Base-by-base conservation (phyloP, 1,140 invertebrate species). In the Sycophila sp. region DNA sequence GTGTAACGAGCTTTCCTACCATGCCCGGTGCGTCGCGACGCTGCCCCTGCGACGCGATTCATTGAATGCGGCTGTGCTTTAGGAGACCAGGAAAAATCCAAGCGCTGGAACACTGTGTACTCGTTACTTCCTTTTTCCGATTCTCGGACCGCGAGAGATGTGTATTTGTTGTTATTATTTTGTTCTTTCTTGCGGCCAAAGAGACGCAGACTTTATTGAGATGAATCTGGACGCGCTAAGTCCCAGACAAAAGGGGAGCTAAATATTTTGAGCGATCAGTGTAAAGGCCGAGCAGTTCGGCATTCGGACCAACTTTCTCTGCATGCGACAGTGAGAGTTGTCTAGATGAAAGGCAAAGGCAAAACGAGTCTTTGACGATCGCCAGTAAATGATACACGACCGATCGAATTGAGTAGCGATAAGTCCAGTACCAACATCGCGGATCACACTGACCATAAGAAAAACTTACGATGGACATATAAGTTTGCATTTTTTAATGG, bases 401-500 rank as follows among this genome's bases (percentile, higher is more conserved):
- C 42, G 32, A 26, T 51, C 30, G 13, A 51, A 36, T 15, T n/a
- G n/a, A n/a, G n/a, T n/a, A n/a, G n/a, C n/a, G n/a, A n/a, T n/a
- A n/a, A n/a, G n/a, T n/a, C n/a, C n/a, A n/a, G n/a, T n/a, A n/a
- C n/a, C n/a, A n/a, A n/a, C n/a, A n/a, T n/a, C n/a, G n/a, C n/a
- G n/a, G n/a, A n/a, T n/a, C n/a, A n/a, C n/a, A n/a, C 58, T 68
- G 55, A 47, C 22, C 49, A 34, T 38, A 53, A 36, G 15, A 19
- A 49, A 26, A 30, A 59, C 15, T 59, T 59, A 36, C 13, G 40
- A 24, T 68, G 30, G 17, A 60, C 24, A 63, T 70, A 73, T 73
- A 65, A 75, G 72, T 76, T 75, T 78, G 77, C 74, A 80, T 80
- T 80, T 80, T n/a, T 64, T 76, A 59, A 49, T 65, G 64, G 24